Conservation (phyloP, 2,888 invertebrate genomes). For the Microctonus brassicae region DNA sequence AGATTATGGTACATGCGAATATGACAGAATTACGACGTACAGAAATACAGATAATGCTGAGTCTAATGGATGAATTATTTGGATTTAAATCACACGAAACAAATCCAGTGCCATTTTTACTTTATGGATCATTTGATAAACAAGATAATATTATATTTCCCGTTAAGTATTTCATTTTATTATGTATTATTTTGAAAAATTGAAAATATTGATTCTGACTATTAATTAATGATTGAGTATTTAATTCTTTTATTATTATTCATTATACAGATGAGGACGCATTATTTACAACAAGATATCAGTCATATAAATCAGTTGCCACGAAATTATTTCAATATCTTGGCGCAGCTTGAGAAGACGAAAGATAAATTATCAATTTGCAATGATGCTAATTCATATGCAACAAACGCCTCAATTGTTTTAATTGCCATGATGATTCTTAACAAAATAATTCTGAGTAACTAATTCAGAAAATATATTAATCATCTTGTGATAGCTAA, state of each 20-base stretch:
- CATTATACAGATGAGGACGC: too few species aligned
- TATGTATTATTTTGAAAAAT: constrained; percentile 31
- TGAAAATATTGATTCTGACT: constrained; percentile 42
- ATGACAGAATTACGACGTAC: constrained; percentile 73
- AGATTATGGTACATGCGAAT: constrained; percentile 76
- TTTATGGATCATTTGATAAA: constrained; percentile 80
- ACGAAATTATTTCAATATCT: too few species aligned
- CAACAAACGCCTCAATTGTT: too few species aligned
- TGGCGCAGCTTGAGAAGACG: too few species aligned
- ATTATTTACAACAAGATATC: too few species aligned
- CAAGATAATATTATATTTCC: constrained; percentile 77
- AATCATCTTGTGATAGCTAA: too few species aligned
- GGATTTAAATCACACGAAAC: constrained; percentile 74
- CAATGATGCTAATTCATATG: too few species aligned
- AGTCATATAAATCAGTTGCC: too few species aligned
- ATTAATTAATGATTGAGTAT: constrained; percentile 48
- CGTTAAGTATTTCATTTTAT: constrained; percentile 50
- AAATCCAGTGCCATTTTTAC: constrained; percentile 75
- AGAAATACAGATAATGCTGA: constrained; percentile 80
- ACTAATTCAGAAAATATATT: too few species aligned
- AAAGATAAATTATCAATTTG: too few species aligned
- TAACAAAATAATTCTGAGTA: too few species aligned
- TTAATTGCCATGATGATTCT: too few species aligned
- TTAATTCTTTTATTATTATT: constrained; percentile 36
- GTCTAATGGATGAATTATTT: constrained; percentile 79